These are phyloP conservation scores for Pelmatolapia mariae DNA, from an alignment of 2,113 vertebrate genomes.

Conservation along the genomic window DNA sequence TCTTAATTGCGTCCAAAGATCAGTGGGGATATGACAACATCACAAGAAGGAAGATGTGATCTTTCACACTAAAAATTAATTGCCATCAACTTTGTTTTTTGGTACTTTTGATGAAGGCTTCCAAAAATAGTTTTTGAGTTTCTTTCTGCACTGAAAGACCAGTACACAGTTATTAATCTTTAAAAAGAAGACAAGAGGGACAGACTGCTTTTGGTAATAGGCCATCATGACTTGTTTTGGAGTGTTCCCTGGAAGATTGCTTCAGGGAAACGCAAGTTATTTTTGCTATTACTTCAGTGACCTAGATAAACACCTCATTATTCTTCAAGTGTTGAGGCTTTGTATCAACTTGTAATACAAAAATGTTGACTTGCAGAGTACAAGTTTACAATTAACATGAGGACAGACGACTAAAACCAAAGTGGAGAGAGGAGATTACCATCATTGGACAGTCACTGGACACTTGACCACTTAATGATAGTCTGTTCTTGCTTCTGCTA, in stretches of 20 bases:
- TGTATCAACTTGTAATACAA: not conserved
- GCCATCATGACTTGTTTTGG: slow-evolving; percentile 32
- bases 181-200: slow-evolving; percentile 18
- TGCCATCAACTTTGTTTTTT: slow-evolving; percentile 6
- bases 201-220: slow-evolving; percentile 34
- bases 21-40: not conserved
- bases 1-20: not conserved
- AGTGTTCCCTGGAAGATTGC: slow-evolving; percentile 17
- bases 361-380: not conserved
- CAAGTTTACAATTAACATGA: not conserved
- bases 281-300: slow-evolving; percentile 23
- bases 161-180: slow-evolving; percentile 29
- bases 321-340: not conserved
- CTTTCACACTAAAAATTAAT: not conserved
- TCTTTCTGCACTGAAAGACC: not conserved
- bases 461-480: not conserved
- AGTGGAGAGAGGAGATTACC: not conserved
- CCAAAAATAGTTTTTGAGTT: slow-evolving; percentile 10
- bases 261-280: slow-evolving; percentile 24
- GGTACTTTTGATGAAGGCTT: slow-evolving; percentile 7
- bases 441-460: not conserved
- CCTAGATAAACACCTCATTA: slow-evolving; percentile 23
- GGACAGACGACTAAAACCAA: not conserved
- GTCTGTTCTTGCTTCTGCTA: not conserved
- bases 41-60: not conserved